Percentiles rank a stretch among this genome's conserved stretches.
Evolutionary conservation across 2,797 vertebrate species (phyloP).

Genomic region (Potorous gilbertii): DNA sequence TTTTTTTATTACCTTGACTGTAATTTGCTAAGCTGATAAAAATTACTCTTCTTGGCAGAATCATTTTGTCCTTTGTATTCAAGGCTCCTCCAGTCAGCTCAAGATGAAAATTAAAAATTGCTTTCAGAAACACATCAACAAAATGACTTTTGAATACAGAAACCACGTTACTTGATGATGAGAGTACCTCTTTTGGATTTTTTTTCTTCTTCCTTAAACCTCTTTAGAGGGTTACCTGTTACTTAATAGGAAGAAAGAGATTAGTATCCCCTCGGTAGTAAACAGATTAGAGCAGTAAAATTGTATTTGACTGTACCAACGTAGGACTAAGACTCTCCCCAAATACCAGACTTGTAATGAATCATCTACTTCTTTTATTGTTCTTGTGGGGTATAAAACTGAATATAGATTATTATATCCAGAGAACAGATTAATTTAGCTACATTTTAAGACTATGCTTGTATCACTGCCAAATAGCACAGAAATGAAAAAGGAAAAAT

Average conservation of each 20-base stretch:
- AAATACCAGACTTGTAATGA: conserved; percentile 28
- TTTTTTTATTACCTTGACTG: conserved; percentile 38
- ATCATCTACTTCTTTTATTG: conserved; percentile 41
- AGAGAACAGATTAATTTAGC: conserved; percentile 42
- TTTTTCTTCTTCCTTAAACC: conserved; percentile 40
- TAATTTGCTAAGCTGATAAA: conserved; percentile 35
- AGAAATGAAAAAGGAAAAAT: conserved; percentile 32
- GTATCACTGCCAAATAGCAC: conserved; percentile 9
- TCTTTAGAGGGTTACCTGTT: not conserved
- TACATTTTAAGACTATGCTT: conserved; percentile 16
- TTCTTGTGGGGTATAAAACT: conserved; percentile 49
- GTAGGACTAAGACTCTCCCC: conserved; percentile 24
- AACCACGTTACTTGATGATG: not conserved
- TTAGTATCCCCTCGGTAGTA: conserved; percentile 7
- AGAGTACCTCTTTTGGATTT: not conserved
- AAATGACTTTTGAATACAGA: not conserved
- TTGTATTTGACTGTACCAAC: conserved; percentile 22
- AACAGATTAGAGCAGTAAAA: not conserved
- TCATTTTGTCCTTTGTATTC: not conserved
- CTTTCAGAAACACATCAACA: conserved; percentile 19
- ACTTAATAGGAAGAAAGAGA: not conserved
- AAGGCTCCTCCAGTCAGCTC: conserved; percentile 10
- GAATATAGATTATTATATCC: conserved; percentile 20
- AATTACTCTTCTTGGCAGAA: conserved; percentile 11
- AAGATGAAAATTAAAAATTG: conserved; percentile 15